Evolutionary conservation across 2,113 vertebrate genomes (phyloP).

Genomic region (Isichthys henryi): DNA sequence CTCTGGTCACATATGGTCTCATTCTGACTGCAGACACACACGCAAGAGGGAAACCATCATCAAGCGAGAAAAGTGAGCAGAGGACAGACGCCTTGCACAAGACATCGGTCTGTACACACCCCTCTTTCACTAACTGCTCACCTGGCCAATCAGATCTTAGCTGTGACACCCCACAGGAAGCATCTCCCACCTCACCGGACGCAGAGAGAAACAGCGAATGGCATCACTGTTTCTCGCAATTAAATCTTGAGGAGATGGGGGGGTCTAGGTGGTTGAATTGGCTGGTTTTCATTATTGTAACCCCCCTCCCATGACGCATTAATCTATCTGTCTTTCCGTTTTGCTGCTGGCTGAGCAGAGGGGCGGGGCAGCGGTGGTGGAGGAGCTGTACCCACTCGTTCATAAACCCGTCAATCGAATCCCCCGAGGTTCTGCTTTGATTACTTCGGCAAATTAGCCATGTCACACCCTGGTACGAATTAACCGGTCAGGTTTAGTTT

Average conservation of each 20-base stretch:
- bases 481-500: conserved; percentile 87
- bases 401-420: conserved; percentile 68
- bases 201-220: neutral
- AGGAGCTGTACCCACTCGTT: conserved; percentile 33
- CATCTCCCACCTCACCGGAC: neutral
- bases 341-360: neutral
- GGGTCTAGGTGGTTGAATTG: neutral
- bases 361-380: neutral
- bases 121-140: neutral
- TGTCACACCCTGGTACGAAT: conserved; percentile 82
- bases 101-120: neutral
- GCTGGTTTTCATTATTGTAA: neutral
- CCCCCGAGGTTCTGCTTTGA: conserved; percentile 83
- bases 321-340: neutral
- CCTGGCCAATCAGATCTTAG: neutral
- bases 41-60: neutral
- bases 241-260: neutral
- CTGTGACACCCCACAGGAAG: neutral
- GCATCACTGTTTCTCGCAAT: neutral
- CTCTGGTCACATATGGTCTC: neutral
- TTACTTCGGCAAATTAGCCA: conserved; percentile 92
- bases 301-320: neutral
- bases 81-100: neutral
- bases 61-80: neutral
- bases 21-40: neutral